Evolutionary conservation across 2,113 vertebrate genomes (phyloP).

Genomic region (Lamprologus speciosus): DNA sequence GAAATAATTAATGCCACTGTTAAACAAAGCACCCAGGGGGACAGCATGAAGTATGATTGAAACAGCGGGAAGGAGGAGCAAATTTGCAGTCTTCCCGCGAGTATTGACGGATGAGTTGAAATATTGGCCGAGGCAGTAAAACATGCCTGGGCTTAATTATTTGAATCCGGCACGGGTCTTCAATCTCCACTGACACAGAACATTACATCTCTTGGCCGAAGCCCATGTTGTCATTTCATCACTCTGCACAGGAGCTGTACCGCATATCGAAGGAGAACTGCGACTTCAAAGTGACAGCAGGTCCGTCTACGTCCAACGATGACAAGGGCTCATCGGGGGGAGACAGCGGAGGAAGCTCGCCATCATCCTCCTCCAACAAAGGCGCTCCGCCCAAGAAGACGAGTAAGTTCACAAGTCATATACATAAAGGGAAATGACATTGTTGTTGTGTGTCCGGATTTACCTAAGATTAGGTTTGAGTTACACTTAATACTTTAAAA

Average conservation of each 20-base stretch:
- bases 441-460: not conserved
- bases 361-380: slow-evolving; percentile 52
- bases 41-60: not conserved
- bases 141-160: not conserved
- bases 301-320: slow-evolving; percentile 59
- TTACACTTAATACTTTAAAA: not conserved
- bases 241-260: slow-evolving; percentile 79
- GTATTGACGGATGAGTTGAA: not conserved
- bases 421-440: not conserved
- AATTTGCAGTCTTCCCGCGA: not conserved
- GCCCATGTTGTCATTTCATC: not conserved
- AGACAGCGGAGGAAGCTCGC: slow-evolving; percentile 78
- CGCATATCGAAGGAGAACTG: slow-evolving; percentile 88
- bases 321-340: slow-evolving; percentile 82
- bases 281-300: slow-evolving; percentile 76
- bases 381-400: slow-evolving; percentile 37
- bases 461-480: not conserved
- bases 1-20: not conserved
- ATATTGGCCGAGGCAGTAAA: not conserved
- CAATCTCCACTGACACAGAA: not conserved
- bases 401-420: slow-evolving; percentile 28
- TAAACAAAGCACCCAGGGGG: not conserved
- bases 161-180: not conserved
- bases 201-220: not conserved
- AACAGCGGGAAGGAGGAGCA: not conserved